phyloP scores from a whole-genome alignment of 2,113 vertebrate genomes.

The Illadopsis cleaveri region DNA sequence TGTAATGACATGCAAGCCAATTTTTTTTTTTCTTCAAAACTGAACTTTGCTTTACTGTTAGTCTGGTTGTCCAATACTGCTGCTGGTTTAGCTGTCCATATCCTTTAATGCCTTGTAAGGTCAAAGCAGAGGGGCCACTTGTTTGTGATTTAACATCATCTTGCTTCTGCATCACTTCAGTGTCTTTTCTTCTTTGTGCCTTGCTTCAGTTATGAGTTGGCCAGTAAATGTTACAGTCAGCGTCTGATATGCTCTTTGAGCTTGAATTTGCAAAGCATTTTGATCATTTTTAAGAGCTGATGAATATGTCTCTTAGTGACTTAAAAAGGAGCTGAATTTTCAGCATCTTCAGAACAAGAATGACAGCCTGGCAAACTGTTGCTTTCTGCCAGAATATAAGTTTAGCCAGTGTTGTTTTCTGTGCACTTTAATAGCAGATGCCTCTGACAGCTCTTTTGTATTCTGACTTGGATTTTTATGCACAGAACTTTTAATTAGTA shows the following conservation, averaged over 20 bases:
- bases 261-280: conserved; percentile 6
- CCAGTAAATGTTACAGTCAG: neutral
- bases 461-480: conserved; percentile 10
- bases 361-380: neutral
- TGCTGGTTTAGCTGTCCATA: neutral
- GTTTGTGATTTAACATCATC: neutral
- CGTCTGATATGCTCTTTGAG: neutral
- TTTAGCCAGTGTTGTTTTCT: conserved; percentile 5
- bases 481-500: neutral
- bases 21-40: neutral
- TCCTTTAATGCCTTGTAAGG: neutral
- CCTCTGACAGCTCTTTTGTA: neutral
- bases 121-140: neutral
- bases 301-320: neutral
- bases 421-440: conserved; percentile 1
- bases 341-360: neutral
- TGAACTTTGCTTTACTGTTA: neutral
- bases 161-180: neutral
- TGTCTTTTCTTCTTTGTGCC: neutral
- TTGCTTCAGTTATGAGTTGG: conserved; percentile 29
- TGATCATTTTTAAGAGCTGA: neutral
- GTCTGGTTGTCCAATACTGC: neutral
- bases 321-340: neutral
- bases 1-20: neutral
- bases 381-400: neutral